These are phyloP conservation scores for Brachystomella parvula DNA, from an alignment of 1,140 invertebrate species.

Conservation along the genomic window DNA sequence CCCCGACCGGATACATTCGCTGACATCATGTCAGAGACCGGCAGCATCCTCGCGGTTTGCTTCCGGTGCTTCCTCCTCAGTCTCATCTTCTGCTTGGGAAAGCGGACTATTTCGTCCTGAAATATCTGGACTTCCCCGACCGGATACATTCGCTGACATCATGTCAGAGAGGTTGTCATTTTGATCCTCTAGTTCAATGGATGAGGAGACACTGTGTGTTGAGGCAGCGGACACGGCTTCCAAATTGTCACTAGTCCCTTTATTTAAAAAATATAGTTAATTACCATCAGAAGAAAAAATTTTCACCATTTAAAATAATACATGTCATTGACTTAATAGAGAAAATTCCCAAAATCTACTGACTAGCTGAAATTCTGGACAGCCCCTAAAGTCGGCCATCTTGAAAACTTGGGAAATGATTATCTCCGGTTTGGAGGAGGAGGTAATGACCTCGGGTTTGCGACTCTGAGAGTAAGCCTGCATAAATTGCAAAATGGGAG, in stretches of 20 bases:
- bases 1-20: conserved; percentile 80
- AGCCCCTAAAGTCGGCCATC: too few relatives aligned
- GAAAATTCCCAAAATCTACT: too few relatives aligned
- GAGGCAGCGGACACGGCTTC: conserved; percentile 89
- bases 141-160: conserved; percentile 84
- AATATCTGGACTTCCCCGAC: conserved; percentile 76
- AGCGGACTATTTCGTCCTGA: conserved; percentile 72
- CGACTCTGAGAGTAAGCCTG: too few relatives aligned
- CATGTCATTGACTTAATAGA: too few relatives aligned
- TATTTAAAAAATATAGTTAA: not conserved
- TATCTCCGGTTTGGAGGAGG: too few relatives aligned
- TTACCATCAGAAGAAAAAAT: not conserved
- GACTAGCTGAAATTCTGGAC: too few relatives aligned
- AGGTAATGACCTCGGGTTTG: too few relatives aligned
- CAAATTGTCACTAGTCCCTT: conserved; percentile 81
- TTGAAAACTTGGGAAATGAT: too few relatives aligned
- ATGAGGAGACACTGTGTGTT: conserved; percentile 89
- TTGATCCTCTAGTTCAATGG: conserved; percentile 69
- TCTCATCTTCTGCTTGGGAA: conserved; percentile 45
- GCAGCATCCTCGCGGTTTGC: too few relatives aligned
- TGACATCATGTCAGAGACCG: conserved; percentile 87
- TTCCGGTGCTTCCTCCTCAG: conserved; percentile 23
- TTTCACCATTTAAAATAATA: conserved; percentile 14
- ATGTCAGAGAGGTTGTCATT: conserved; percentile 92
- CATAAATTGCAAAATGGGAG: too few relatives aligned